Evolutionary conservation across 2,113 vertebrate species (phyloP), one percentile per base, ranked within the genome.

Genomic region (Fulica atra): DNA sequence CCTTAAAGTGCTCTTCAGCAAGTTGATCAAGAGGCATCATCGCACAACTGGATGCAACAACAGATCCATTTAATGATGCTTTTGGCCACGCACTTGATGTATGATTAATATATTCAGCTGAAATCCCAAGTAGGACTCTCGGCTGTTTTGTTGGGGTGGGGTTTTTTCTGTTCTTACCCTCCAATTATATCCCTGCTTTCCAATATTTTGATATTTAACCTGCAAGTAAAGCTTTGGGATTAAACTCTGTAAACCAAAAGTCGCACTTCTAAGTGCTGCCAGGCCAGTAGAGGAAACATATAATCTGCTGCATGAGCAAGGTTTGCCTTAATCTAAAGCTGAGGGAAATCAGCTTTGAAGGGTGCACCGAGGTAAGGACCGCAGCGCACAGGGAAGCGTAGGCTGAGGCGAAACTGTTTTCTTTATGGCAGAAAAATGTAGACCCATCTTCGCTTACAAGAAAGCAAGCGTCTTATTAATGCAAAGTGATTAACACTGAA

Each of bases 321-420:
- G 86, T 94, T 93, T 96, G 88, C 83, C 77, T 91, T 97, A 97
- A 96, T 96, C 90, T 95, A 86, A 96, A 92, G 72, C 93, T 91
- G 81, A 87, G 36, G 70, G 53, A 94, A 94, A 96, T 96, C 86
- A 92, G 93, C 92, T 97, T 97, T 96, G 96, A 92, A 92, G 91
- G 80, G 36, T 89, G 42, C 84, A 57, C 92, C 89, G 93, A 95
- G 93, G 91, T 92, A 80, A 92, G 91, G 91, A 94, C 50, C 48
- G 50, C 25, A 12, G 76, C 0, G 2, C 31, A 29, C 29, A 18
- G 50, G 8, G 23, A 53, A 84, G 44, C 26, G 57, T 76, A 3
- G 4, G 63, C 66, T 88, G 81, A 65, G 86, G 72, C 36, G 79
- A 36, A 89, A 63, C 53, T 36, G 21, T 3, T 73, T 71, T 56